These are phyloP conservation scores for Watersipora subatra DNA, from an alignment of 1,140 invertebrate genomes.

Conservation along the genomic window DNA sequence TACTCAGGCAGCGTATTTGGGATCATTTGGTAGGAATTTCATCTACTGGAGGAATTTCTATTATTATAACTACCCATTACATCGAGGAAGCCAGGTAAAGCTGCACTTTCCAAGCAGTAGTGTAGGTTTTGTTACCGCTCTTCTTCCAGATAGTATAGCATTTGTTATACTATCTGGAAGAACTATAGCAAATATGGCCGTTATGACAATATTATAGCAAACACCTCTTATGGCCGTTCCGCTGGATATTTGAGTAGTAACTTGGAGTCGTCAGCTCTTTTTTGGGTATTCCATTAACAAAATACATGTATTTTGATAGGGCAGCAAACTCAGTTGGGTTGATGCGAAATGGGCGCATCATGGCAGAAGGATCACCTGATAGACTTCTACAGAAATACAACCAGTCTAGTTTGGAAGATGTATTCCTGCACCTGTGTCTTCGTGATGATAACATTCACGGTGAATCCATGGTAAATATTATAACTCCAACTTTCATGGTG, in stretches of 20 bases:
- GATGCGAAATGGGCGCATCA: conserved; percentile 75
- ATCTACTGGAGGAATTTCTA: conserved; percentile 62
- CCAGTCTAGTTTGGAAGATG: conserved; percentile 62
- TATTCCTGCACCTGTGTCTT: conserved; percentile 76
- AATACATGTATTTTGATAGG: not conserved
- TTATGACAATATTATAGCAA: no score
- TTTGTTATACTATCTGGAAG: no score
- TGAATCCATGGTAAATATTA: conserved; percentile 1
- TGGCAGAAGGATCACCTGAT: conserved; percentile 81
- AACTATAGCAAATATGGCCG: no score
- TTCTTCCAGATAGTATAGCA: no score
- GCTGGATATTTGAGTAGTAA: no score
- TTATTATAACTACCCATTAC: conserved; percentile 87
- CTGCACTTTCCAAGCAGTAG: conserved; percentile 44
- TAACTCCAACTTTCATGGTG: no score
- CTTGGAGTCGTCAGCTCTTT: no score
- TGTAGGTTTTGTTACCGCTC: no score
- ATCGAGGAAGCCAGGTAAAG: conserved; percentile 73
- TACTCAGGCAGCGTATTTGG: conserved; percentile 82
- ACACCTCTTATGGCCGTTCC: no score
- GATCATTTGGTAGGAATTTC: conserved; percentile 73
- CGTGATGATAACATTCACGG: conserved; percentile 16
- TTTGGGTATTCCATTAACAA: no score
- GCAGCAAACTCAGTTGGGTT: conserved; percentile 61
- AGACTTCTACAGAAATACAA: conserved; percentile 62